Evolutionary conservation across 64 coral and sea anemone genomes (phyloP).

Genomic region (Platygyra sinensis): DNA sequence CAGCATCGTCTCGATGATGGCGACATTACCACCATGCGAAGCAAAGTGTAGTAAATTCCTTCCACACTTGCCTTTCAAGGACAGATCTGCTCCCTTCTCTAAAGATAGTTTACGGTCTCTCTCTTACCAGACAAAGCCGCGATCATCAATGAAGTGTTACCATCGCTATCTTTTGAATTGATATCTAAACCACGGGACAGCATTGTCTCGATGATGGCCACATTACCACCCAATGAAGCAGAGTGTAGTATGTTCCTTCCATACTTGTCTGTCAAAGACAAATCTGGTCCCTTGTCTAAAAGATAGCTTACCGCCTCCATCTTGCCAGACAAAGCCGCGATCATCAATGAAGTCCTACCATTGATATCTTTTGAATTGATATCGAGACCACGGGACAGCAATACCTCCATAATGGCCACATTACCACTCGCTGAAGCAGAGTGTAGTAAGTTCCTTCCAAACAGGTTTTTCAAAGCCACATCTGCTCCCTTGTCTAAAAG

Average conservation of each 20-base stretch:
- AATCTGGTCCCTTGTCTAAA: no score
- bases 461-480: neutral
- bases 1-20: neutral
- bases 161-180: no score
- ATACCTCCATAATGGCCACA: neutral
- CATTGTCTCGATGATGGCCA: no score
- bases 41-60: neutral
- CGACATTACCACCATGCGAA: neutral
- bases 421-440: neutral
- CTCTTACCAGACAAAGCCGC: neutral
- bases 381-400: slow-evolving; percentile 6
- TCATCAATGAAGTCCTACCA: neutral
- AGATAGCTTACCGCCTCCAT: no score
- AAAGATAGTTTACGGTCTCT: neutral
- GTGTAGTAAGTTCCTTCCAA: neutral
- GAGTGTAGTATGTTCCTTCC: no score
- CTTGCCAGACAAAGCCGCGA: no score
- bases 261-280: no score
- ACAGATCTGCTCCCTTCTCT: neutral
- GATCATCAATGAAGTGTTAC: no score
- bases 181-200: no score
- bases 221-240: no score
- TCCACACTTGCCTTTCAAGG: neutral
- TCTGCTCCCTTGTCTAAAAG: no score
- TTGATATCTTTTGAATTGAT: neutral